These are phyloP conservation scores for Xiphophorus birchmanni DNA, from an alignment of 2,797 vertebrate species.

Conservation along the genomic window DNA sequence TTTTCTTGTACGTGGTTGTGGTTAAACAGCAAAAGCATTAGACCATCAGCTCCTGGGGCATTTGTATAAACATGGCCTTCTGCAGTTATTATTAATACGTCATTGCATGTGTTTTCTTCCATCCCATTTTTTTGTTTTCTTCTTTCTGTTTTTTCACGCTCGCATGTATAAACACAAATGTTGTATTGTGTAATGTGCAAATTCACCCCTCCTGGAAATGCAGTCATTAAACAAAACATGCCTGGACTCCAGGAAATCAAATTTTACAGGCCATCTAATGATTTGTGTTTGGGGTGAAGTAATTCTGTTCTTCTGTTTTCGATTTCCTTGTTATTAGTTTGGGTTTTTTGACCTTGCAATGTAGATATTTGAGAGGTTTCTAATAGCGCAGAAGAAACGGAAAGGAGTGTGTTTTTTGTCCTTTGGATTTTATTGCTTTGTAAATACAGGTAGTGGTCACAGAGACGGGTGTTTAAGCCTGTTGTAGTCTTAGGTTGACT, in stretches of 20 bases:
- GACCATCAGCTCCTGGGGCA: slow-evolving; percentile 62
- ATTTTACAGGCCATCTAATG: slow-evolving; percentile 63
- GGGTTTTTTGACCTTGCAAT: background rate
- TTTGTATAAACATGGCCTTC: slow-evolving; percentile 60
- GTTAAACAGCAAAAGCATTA: slow-evolving; percentile 47
- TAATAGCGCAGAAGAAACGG: slow-evolving; percentile 32
- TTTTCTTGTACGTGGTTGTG: slow-evolving; percentile 15
- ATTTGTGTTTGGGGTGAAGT: slow-evolving; percentile 63
- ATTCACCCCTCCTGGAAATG: slow-evolving; percentile 20
- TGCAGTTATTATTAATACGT: slow-evolving; percentile 61
- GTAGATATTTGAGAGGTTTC: slow-evolving; percentile 34
- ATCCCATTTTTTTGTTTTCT: slow-evolving; percentile 5
- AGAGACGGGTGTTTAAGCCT: slow-evolving; percentile 72
- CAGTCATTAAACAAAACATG: slow-evolving; percentile 47
- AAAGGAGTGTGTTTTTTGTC: slow-evolving; percentile 41
- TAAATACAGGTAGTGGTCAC: slow-evolving; percentile 76
- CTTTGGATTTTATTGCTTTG: slow-evolving; percentile 66
- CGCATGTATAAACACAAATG: slow-evolving; percentile 25
- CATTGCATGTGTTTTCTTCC: slow-evolving; percentile 31
- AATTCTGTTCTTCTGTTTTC: slow-evolving; percentile 18
- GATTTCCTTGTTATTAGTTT: slow-evolving; percentile 26
- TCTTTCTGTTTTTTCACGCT: slow-evolving; percentile 11
- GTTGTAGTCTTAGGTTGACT: slow-evolving; percentile 46
- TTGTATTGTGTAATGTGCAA: slow-evolving; percentile 28
- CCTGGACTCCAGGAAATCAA: slow-evolving; percentile 67